Evolutionary conservation across 2,888 invertebrate genomes (phyloP).

Genomic region (Polyommatus icarus): DNA sequence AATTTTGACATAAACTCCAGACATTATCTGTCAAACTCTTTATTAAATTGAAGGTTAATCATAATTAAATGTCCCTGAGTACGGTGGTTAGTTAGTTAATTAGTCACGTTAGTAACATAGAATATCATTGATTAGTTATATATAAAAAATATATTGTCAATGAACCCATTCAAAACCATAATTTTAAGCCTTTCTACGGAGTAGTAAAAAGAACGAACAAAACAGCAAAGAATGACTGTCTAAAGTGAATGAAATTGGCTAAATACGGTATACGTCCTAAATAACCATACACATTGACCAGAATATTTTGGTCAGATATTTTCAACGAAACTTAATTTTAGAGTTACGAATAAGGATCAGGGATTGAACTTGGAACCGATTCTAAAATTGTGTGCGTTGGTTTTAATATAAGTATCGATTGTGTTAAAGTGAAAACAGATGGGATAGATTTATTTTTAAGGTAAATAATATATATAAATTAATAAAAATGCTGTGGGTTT

Average conservation of each 20-base stretch:
- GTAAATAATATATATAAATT: not conserved
- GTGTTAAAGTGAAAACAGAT: constrained; percentile 15
- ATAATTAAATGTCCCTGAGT: not conserved
- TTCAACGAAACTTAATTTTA: constrained; percentile 46
- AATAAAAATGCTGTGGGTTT: too few species aligned
- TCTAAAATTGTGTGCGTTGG: constrained; percentile 40
- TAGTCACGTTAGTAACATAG: too few species aligned
- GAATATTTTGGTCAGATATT: constrained; percentile 43
- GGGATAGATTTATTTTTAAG: not conserved
- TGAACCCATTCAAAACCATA: too few species aligned
- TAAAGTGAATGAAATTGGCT: not conserved
- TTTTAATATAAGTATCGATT: not conserved
- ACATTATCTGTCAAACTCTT: too few species aligned
- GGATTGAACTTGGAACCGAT: constrained; percentile 27
- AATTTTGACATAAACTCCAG: too few species aligned
- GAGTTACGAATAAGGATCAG: constrained; percentile 55
- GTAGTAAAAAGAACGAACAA: not conserved
- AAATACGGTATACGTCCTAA: constrained; percentile 15
- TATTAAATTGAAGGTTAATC: too few species aligned
- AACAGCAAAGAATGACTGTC: not conserved
- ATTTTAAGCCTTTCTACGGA: not conserved
- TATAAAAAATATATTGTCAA: not conserved
- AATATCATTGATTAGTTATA: too few species aligned
- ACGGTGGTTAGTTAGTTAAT: too few species aligned
- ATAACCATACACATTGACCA: not conserved